A percentile compares a stretch with the other conserved stretches of the same genome.
Conservation (phyloP, 2,797 vertebrate species). For the Apogon hyalosoma region DNA sequence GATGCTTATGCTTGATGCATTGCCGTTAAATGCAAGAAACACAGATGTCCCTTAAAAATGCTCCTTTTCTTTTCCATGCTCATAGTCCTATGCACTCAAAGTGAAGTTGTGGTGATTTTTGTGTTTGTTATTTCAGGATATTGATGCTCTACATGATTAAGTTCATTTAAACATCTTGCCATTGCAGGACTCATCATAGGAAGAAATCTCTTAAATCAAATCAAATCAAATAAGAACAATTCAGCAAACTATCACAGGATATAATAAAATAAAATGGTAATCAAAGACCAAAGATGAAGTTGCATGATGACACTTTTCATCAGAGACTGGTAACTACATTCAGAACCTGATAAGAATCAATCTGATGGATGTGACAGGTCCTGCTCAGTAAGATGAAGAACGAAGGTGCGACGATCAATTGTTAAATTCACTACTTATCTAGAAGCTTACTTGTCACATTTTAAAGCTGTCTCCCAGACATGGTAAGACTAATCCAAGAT, state of each 20-base stretch:
- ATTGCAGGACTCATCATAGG: too few species aligned
- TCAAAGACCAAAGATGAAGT: neutral
- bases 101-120: neutral
- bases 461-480: slow-evolving; percentile 14
- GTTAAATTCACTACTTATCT: neutral
- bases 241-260: neutral
- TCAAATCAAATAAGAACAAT: too few species aligned
- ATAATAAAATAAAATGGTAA: neutral
- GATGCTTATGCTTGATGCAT: too few species aligned
- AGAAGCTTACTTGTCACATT: neutral
- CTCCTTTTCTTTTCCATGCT: slow-evolving; percentile 29
- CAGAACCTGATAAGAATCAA: neutral
- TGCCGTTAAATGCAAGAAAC: too few species aligned
- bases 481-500: slow-evolving; percentile 47
- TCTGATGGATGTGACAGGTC: neutral
- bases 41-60: too few species aligned
- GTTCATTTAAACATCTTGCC: too few species aligned
- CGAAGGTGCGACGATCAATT: too few species aligned
- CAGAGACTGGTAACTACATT: too few species aligned
- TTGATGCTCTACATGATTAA: too few species aligned
- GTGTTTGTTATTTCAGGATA: neutral
- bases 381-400: neutral
- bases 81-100: slow-evolving; percentile 40
- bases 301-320: too few species aligned
- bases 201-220: too few species aligned